Evolutionary conservation across 2,797 vertebrate genomes (phyloP).

Genomic region (Alouatta caraya): DNA sequence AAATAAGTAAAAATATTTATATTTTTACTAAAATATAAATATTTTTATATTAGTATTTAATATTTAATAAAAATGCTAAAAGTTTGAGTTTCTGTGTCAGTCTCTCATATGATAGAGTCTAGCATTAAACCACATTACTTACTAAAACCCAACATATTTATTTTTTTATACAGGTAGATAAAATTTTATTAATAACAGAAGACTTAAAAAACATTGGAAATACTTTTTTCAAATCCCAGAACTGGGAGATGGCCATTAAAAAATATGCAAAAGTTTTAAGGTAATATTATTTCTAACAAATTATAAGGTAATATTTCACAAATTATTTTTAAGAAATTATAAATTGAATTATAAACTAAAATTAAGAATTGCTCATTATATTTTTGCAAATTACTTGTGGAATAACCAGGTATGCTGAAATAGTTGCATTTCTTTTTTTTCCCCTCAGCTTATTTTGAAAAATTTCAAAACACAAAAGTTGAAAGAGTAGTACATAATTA

Average conservation of each 20-base stretch:
- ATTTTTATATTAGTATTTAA: too few species aligned
- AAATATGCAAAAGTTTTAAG: slow-evolving; percentile 97
- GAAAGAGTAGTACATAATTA: background rate
- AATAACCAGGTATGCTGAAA: slow-evolving; percentile 19
- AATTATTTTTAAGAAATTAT: slow-evolving; percentile 21
- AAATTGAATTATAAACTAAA: slow-evolving; percentile 36
- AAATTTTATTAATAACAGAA: slow-evolving; percentile 92
- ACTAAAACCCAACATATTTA: slow-evolving; percentile 22
- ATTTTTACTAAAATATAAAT: too few species aligned
- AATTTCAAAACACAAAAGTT: slow-evolving; percentile 15
- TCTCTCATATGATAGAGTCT: background rate
- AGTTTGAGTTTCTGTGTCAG: background rate
- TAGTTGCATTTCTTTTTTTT: slow-evolving; percentile 11
- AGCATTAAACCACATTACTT: background rate
- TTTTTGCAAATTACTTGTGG: slow-evolving; percentile 18
- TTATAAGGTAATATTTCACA: slow-evolving; percentile 87
- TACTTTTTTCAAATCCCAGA: slow-evolving; percentile 94
- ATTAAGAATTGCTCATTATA: background rate
- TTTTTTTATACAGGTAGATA: slow-evolving; percentile 88
- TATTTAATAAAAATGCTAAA: background rate
- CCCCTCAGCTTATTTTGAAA: slow-evolving; percentile 1
- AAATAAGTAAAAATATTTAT: background rate
- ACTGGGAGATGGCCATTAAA: slow-evolving; percentile 92
- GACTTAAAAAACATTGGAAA: slow-evolving; percentile 96
- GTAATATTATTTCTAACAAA: slow-evolving; percentile 81